Conservation (phyloP, 2,888 invertebrate genomes). For the Lissonota sp. region DNA sequence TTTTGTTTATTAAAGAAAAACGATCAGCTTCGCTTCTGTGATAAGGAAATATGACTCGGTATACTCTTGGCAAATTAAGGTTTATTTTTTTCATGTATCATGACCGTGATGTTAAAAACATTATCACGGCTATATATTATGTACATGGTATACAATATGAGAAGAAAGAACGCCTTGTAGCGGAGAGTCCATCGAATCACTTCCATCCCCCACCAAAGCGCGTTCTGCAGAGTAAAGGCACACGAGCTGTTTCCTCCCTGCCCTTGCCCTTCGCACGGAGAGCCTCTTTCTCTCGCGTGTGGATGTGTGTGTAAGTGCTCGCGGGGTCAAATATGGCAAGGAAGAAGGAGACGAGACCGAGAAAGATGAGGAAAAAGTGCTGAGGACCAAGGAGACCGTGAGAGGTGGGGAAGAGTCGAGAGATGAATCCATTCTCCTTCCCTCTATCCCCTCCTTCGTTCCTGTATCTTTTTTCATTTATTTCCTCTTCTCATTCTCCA, state of each 20-base stretch:
- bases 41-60: constrained; percentile 4
- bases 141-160: constrained; percentile 25
- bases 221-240: constrained; percentile 45
- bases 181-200: constrained; percentile 44
- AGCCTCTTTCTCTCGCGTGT: constrained; percentile 14
- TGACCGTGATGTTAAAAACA: constrained; percentile 50
- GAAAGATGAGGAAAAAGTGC: constrained; percentile 60
- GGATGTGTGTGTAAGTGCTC: constrained; percentile 52
- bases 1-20: background rate
- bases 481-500: constrained; percentile 17
- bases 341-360: constrained; percentile 62
- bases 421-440: constrained; percentile 56
- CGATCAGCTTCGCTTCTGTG: background rate
- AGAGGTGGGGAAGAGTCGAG: constrained; percentile 39
- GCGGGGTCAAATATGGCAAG: constrained; percentile 64
- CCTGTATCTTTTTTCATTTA: constrained; percentile 17
- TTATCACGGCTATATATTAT: constrained; percentile 50
- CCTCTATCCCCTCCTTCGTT: constrained; percentile 52
- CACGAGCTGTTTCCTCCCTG: constrained; percentile 46
- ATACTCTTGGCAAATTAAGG: constrained; percentile 14
- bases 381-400: constrained; percentile 31
- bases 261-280: constrained; percentile 2
- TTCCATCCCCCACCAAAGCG: constrained; percentile 34
- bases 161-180: constrained; percentile 47
- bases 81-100: constrained; percentile 11